Conservation (phyloP, 1,140 invertebrate genomes). For the Anoplophora glabripennis region DNA sequence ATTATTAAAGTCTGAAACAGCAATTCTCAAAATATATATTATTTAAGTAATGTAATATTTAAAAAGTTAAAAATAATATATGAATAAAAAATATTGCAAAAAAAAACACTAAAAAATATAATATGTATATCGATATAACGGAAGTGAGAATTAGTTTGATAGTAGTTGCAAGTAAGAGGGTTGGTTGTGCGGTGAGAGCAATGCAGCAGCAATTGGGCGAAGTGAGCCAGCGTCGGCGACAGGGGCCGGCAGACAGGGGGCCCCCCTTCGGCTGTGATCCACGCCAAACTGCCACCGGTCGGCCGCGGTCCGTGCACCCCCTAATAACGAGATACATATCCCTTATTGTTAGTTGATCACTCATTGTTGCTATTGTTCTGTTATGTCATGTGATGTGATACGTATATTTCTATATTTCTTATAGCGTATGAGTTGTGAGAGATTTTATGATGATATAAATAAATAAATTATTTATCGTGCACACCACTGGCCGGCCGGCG, state of each 20-base stretch:
- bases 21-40: slow-evolving; percentile 49
- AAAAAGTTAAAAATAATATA: slow-evolving; percentile 43
- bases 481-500: slow-evolving; percentile 19
- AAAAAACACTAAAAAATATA: slow-evolving; percentile 38
- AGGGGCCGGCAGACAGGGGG: slow-evolving; percentile 22
- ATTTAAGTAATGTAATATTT: slow-evolving; percentile 46
- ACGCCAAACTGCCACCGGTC: slow-evolving; percentile 41
- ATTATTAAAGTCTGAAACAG: slow-evolving; percentile 49
- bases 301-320: slow-evolving; percentile 26
- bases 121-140: slow-evolving; percentile 32
- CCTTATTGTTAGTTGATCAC: slow-evolving; percentile 50
- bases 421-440: slow-evolving; percentile 46
- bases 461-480: slow-evolving; percentile 37
- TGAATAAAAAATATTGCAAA: slow-evolving; percentile 36
- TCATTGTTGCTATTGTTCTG: slow-evolving; percentile 49
- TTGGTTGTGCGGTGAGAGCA: slow-evolving; percentile 32
- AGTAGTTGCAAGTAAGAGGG: slow-evolving; percentile 19
- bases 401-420: slow-evolving; percentile 49
- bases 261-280: slow-evolving; percentile 47
- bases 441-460: slow-evolving; percentile 37
- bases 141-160: slow-evolving; percentile 37
- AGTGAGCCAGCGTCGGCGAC: background rate
- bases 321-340: slow-evolving; percentile 51
- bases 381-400: slow-evolving; percentile 48
- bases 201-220: slow-evolving; percentile 9